Conservation (phyloP, 2,888 invertebrate species). For the Dione juno region DNA sequence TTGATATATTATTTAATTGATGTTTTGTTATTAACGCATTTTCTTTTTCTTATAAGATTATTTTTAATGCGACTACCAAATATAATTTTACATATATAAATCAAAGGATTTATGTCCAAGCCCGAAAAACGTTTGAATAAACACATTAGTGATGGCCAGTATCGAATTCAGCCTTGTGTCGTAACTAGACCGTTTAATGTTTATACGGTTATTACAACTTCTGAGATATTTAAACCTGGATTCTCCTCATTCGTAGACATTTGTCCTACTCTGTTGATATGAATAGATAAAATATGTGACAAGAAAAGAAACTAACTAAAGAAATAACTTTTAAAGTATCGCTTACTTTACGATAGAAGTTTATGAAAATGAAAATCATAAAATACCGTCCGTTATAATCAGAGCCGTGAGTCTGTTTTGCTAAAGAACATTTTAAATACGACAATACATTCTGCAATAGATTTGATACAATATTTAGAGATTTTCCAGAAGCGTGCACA, state of each 20-base stretch:
- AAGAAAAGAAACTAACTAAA: no score
- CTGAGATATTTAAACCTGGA: not conserved
- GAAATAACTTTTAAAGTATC: not conserved
- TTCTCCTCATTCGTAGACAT: not conserved
- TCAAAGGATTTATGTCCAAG: no score
- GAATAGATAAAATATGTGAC: no score
- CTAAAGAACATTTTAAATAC: not conserved
- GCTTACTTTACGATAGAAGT: no score
- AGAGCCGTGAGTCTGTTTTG: no score
- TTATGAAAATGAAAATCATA: no score
- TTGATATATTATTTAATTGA: no score
- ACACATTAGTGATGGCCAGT: not conserved
- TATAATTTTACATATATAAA: no score
- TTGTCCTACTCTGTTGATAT: not conserved
- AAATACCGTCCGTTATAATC: no score
- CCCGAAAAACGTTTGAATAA: not conserved
- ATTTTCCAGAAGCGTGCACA: conserved; percentile 11
- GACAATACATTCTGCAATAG: not conserved
- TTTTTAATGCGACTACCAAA: no score
- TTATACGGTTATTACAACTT: not conserved
- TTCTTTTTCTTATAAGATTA: no score
- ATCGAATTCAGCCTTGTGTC: not conserved
- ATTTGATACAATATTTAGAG: conserved; percentile 11
- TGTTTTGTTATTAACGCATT: no score
- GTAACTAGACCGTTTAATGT: not conserved